Base-by-base conservation (phyloP, 2,113 vertebrate genomes). In the Nibea albiflora region DNA sequence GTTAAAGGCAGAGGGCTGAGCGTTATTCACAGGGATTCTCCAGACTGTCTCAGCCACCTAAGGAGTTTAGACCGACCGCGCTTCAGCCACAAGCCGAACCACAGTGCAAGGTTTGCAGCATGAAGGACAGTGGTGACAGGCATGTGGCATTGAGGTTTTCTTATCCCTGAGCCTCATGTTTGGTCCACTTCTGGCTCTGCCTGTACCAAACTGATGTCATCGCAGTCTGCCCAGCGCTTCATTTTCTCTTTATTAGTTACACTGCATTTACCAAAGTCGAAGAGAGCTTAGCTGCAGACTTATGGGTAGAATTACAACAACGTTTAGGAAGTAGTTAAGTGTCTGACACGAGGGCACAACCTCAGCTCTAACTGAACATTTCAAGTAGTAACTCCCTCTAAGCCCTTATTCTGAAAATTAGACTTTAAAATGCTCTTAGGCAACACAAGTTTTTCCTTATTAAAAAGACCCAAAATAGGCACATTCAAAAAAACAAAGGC, bases 381-480 rank as follows among this genome's bases (percentile, higher is more conserved):
- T 80, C 52, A 76, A 73, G 70, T 60, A 73, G 39, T 75, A 76
- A 71, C 66, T 76, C 71, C 65, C 74, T 69, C 65, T 66, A 44
- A 88, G 82, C 31, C 15, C n/a, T 61, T 35, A 31, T 63, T 89
- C 76, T 71, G 52, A 73, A 88, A 88, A 76, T 52, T 16, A 54
- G 63, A 66, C 63, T 84, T 85, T 44, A 76, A 90, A 91, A 74
- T 10, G 66, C 66, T 85, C 70, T 11, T 19, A 84, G 88, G 88
- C 79, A 73, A 90, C 72, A 70, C 57, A 80, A 76, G 44, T 80
- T 78, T 85, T 85, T 72, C 74, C 76, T 79, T 88, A 86, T 88
- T 87, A 90, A 90, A 46, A 91, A 73, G 46, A 73, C 75, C 75
- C 26, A 57, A 91, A 91, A 87, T 80, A 89, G 88, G 83, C 74